These are phyloP conservation scores for Bucorvus abyssinicus DNA, from an alignment of 2,797 vertebrate species.

Conservation along the genomic window DNA sequence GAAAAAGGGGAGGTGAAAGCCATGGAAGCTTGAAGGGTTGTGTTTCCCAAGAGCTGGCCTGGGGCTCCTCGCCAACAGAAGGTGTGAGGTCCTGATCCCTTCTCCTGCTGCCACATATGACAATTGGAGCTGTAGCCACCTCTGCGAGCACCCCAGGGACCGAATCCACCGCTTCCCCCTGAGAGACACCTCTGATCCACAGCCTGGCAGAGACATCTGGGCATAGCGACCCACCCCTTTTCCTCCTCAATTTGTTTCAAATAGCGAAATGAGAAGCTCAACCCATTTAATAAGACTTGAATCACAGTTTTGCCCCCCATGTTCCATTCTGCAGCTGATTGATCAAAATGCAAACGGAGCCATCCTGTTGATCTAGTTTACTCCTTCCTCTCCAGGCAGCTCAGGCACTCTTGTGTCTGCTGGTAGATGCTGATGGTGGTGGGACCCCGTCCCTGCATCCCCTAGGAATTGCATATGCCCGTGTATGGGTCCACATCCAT, in stretches of 20 bases:
- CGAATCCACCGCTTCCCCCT: not conserved
- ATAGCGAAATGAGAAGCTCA: not conserved
- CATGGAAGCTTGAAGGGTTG: not conserved
- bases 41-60: not conserved
- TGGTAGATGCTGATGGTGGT: not conserved
- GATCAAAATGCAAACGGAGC: rapidly evolving
- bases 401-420: not conserved
- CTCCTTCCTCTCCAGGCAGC: not conserved
- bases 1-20: not conserved
- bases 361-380: not conserved
- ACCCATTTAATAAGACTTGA: not conserved
- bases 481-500: rapidly evolving
- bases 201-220: not conserved
- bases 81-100: not conserved
- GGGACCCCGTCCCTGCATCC: not conserved
- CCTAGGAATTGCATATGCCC: rapidly evolving
- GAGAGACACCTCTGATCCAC: not conserved
- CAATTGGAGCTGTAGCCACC: not conserved
- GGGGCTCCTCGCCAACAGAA: not conserved
- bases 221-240: not conserved
- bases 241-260: not conserved
- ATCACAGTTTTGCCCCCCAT: rapidly evolving
- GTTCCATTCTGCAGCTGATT: not conserved
- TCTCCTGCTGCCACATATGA: rapidly evolving
- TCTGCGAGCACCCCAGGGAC: not conserved